Percentiles rank a stretch among this genome's conserved stretches.
These are phyloP conservation scores for Scalopus aquaticus DNA, from an alignment of 2,113 vertebrate species.

Conservation along the genomic window DNA sequence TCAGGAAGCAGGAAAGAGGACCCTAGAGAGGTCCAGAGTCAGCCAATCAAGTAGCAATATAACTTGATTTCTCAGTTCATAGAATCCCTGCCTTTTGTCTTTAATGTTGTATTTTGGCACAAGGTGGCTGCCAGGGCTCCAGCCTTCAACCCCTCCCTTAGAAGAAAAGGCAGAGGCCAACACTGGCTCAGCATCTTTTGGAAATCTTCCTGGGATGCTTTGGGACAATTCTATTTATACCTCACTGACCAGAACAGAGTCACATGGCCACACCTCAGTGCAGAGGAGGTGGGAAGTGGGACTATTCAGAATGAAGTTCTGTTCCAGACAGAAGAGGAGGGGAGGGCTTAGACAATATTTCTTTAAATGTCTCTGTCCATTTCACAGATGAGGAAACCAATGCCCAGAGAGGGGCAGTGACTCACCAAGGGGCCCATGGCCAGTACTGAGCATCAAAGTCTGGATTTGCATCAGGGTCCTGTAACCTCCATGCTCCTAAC, in stretches of 20 bases:
- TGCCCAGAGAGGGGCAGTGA: constrained; percentile 45
- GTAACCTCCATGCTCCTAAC: neutral
- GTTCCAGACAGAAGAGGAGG: neutral
- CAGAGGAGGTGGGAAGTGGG: neutral
- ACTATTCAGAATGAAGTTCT: neutral
- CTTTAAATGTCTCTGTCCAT: constrained; percentile 61
- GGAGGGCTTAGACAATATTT: neutral
- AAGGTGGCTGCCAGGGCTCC: neutral
- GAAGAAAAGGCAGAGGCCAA: neutral
- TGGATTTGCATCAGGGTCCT: neutral
- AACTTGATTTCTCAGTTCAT: neutral
- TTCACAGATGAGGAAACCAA: constrained; percentile 73
- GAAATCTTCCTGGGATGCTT: neutral
- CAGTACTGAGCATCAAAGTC: constrained; percentile 57
- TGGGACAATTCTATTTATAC: neutral
- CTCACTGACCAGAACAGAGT: neutral
- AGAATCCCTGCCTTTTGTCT: neutral
- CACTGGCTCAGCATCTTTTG: neutral
- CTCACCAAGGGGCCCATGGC: constrained; percentile 22
- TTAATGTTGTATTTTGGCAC: neutral
- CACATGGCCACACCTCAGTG: neutral
- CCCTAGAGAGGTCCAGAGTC: neutral
- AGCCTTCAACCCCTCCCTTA: neutral
- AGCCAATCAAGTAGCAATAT: neutral
- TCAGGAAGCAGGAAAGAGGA: neutral